These are phyloP conservation scores for Salpingus planirostris DNA, from an alignment of 2,888 invertebrate species.

Conservation along the genomic window DNA sequence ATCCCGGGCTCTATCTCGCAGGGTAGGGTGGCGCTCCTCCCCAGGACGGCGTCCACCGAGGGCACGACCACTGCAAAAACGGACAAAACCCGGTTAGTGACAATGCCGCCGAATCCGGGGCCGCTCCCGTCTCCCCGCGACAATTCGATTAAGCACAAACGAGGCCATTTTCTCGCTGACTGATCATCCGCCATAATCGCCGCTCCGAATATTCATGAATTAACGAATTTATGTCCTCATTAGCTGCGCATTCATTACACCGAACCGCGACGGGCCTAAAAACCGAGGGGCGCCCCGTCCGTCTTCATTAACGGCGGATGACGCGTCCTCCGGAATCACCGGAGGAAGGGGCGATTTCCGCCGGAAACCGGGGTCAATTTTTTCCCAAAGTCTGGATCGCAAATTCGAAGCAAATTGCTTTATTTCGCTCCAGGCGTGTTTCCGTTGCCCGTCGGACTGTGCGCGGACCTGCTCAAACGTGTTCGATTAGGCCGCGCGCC, in stretches of 20 bases:
- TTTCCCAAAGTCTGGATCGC: too few species aligned
- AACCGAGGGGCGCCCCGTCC: too few species aligned
- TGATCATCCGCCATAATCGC: constrained; percentile 21
- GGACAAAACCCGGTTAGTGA: too few species aligned
- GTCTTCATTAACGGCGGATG: too few species aligned
- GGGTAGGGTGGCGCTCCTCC: constrained; percentile 74
- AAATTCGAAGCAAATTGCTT: too few species aligned
- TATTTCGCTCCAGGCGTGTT: too few species aligned
- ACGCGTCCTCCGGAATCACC: too few species aligned
- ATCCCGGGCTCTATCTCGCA: constrained; percentile 77
- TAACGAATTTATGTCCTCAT: constrained; percentile 28
- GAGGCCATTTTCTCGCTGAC: constrained; percentile 21
- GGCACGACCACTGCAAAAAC: constrained; percentile 58
- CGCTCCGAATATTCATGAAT: constrained; percentile 21
- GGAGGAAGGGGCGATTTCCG: too few species aligned
- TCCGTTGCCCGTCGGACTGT: too few species aligned
- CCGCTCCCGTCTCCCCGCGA: constrained; percentile 4
- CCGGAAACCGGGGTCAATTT: too few species aligned
- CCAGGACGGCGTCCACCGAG: constrained; percentile 75
- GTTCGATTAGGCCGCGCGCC: too few species aligned
- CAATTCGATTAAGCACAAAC: constrained; percentile 17
- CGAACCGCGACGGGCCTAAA: background rate
- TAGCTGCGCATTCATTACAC: constrained; percentile 16
- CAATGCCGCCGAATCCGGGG: constrained; percentile 2
- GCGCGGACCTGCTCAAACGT: too few species aligned